Conservation (phyloP, 92 coral and sea anemone genomes). For the Zoanthus sociatus region DNA sequence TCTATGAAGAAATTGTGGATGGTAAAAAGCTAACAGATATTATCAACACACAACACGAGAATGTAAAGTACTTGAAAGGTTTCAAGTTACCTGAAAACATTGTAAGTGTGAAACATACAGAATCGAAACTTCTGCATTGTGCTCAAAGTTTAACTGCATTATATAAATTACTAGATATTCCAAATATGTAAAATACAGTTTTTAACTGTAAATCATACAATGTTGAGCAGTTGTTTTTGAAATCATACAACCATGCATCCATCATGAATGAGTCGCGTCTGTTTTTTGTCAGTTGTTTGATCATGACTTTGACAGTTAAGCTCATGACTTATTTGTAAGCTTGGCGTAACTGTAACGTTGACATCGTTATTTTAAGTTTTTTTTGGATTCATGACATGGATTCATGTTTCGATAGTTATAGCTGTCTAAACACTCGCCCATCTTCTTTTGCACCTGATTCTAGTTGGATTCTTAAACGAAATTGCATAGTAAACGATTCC, state of each 20-base stretch:
- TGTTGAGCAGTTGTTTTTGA: background rate
- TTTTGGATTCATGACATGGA: too few species aligned
- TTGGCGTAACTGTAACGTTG: too few species aligned
- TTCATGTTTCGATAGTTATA: too few species aligned
- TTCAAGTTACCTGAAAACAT: constrained; percentile 88
- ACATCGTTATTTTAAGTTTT: too few species aligned
- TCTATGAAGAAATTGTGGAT: constrained; percentile 89
- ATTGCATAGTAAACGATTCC: too few species aligned
- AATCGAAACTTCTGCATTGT: too few species aligned
- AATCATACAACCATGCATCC: background rate
- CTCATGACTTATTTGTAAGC: too few species aligned
- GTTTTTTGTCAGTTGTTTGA: background rate
- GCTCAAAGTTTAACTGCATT: too few species aligned
- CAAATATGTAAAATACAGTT: background rate
- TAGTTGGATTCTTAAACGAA: too few species aligned
- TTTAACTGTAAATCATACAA: background rate
- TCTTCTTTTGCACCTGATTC: too few species aligned
- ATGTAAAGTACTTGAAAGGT: constrained; percentile 91
- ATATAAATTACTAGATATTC: background rate
- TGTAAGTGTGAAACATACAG: constrained; percentile 60
- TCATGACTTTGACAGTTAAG: background rate
- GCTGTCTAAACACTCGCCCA: too few species aligned
- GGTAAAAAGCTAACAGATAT: constrained; percentile 92
- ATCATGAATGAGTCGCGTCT: background rate
- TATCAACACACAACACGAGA: constrained; percentile 91